Conservation (phyloP, 2,797 vertebrate species). For the Brachyrhaphis roseni region DNA sequence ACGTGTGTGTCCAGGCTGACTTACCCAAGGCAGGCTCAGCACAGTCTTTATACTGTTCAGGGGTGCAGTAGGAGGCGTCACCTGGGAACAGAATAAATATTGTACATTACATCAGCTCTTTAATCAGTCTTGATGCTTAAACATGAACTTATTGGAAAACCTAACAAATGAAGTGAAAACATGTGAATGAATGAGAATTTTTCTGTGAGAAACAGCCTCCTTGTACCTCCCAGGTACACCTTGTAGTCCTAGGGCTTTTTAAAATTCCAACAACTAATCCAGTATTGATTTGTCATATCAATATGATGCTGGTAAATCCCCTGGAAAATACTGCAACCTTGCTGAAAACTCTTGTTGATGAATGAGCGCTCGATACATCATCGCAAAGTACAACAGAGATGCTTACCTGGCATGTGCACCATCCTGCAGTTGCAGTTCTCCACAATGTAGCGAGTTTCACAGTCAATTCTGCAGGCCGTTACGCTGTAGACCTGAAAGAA, state of each 20-base stretch:
- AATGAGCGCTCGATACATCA: slow-evolving; percentile 2
- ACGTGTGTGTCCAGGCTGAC: slow-evolving; percentile 33
- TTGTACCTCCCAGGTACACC: slow-evolving; percentile 8
- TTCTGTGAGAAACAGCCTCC: slow-evolving; percentile 3
- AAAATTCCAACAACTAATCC: slow-evolving; percentile 30
- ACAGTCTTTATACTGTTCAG: slow-evolving; percentile 98
- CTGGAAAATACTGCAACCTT: slow-evolving; percentile 24
- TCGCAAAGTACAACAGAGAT: background rate
- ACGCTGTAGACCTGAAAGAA: slow-evolving; percentile 97
- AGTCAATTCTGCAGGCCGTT: slow-evolving; percentile 96
- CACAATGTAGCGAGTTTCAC: slow-evolving; percentile 96
- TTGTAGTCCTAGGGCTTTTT: slow-evolving; percentile 26
- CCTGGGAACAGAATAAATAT: slow-evolving; percentile 75
- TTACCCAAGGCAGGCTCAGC: slow-evolving; percentile 93
- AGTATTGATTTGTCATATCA: slow-evolving; percentile 41
- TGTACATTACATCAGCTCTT: slow-evolving; percentile 12
- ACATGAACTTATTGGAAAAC: slow-evolving; percentile 13
- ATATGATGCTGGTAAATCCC: slow-evolving; percentile 29
- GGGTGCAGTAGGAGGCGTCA: slow-evolving; percentile 97
- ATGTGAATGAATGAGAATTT: slow-evolving; percentile 10
- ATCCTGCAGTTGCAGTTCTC: slow-evolving; percentile 99
- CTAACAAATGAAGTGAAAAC: slow-evolving; percentile 16
- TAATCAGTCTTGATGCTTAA: slow-evolving; percentile 6
- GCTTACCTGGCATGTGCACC: slow-evolving; percentile 97
- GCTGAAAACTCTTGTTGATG: slow-evolving; percentile 31